These are phyloP conservation scores for Pandemis heparana DNA, from an alignment of 2,888 invertebrate genomes.

Conservation along the genomic window DNA sequence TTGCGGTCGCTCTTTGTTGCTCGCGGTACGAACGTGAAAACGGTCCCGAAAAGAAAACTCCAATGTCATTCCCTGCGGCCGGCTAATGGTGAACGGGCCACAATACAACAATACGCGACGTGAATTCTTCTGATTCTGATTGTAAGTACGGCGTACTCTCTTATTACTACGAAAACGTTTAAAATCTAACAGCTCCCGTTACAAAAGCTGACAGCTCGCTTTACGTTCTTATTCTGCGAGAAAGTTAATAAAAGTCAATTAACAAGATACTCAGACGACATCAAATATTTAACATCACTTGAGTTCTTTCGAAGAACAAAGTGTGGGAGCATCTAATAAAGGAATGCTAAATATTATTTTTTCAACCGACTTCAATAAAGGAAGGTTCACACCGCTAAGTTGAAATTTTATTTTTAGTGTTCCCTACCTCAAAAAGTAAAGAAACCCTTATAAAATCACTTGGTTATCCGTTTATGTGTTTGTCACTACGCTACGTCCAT, in stretches of 20 bases:
- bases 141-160: conserved; percentile 12
- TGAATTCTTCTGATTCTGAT: conserved; percentile 31
- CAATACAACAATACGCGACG: conserved; percentile 45
- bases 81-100: conserved; percentile 46
- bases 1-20: conserved; percentile 64
- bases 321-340: too few relatives aligned
- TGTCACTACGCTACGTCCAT: too few relatives aligned
- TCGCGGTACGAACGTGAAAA: conserved; percentile 51
- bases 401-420: too few relatives aligned
- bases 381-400: too few relatives aligned
- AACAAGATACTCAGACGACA: background rate
- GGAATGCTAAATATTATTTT: too few relatives aligned
- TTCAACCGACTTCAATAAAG: too few relatives aligned
- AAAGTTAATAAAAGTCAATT: conserved; percentile 9
- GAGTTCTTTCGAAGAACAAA: background rate
- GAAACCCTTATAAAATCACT: too few relatives aligned
- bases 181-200: background rate
- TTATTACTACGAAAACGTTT: background rate
- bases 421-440: too few relatives aligned
- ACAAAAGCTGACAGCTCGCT: background rate
- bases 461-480: too few relatives aligned
- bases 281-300: conserved; percentile 5
- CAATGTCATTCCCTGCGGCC: conserved; percentile 46
- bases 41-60: conserved; percentile 46
- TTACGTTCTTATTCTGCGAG: background rate